Evolutionary conservation across 37 sponge, comb jelly and placozoan genomes (phyloP), one percentile per base, ranked within the genome.

Genomic region (Chondrilla cf. caribensis): DNA sequence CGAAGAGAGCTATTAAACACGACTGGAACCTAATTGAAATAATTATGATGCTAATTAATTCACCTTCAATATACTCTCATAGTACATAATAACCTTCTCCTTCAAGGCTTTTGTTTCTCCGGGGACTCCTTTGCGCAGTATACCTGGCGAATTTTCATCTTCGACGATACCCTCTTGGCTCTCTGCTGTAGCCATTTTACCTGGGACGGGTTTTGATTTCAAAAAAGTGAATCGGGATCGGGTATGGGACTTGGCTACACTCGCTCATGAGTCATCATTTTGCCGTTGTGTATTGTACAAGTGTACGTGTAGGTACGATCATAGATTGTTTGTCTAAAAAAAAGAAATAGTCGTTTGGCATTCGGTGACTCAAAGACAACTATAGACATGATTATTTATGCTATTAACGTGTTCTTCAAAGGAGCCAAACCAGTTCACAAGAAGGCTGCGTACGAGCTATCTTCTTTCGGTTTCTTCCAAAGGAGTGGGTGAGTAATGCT

Each of bases 401-500:
- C 96, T n/a, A 87, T 95, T n/a, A 73, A 3, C 26, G 58, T 95
- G 33, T 90, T 85, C 68, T 95, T 89, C 79, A 91, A 87, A 70
- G 85, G 80, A 28, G 60, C 38, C 36, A 95, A 92, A 80, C 87
- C 96, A 35, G 86, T 92, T 3, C 87, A 89, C 38, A 91, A 95
- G 86, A 92, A 92, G 58, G 90, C 92, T 0, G 22, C 90, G 9
- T 89, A 85, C 82, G 93, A 95, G 8, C 66, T 95, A 11, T 92
- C 93, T 8, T 90, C 96, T 35, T 95, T 95, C 70, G 87, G 88
- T 29, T 95, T 86, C 83, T 95, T 95, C 64, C 90, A 93, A 42
- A 72, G 88, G 65, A 81, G 81, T 9, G 79, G 91, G 94, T 93
- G 79, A 83, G 80, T n/a, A n/a, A n/a, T n/a, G n/a, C n/a, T 54